Conservation (phyloP, 2,113 vertebrate genomes). For the Xenus cinereus region DNA sequence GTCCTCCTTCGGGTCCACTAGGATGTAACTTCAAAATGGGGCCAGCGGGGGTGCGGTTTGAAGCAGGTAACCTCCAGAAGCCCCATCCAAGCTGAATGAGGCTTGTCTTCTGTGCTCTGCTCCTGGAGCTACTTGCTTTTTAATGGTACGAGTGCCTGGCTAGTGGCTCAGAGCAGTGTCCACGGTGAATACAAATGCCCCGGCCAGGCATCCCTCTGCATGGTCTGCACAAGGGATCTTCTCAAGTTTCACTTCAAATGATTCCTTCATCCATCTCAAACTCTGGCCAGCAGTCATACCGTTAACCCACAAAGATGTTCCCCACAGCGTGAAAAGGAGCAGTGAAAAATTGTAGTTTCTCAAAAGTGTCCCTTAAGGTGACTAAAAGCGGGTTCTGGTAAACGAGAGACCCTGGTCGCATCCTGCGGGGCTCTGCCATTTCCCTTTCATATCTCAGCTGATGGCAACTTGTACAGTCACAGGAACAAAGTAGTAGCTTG, state of each 20-base stretch:
- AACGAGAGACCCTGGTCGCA: accelerated
- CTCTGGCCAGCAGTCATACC: background rate
- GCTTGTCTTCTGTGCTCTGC: background rate
- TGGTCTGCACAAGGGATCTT: background rate
- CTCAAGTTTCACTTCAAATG: background rate
- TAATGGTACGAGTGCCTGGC: background rate
- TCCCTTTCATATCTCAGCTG: background rate
- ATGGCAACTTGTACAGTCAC: background rate
- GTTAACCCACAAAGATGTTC: background rate
- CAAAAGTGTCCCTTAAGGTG: background rate
- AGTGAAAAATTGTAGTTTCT: background rate
- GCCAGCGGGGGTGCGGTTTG: background rate
- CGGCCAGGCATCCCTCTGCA: background rate
- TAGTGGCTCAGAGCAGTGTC: background rate
- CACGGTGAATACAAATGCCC: accelerated
- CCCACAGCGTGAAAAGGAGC: background rate
- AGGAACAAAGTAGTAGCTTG: background rate
- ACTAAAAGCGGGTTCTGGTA: background rate
- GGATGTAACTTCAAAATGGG: background rate
- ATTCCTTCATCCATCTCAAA: background rate
- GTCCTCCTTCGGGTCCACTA: background rate
- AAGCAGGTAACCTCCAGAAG: background rate
- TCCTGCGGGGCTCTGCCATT: background rate
- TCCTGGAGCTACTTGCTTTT: background rate
- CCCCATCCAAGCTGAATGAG: background rate